Evolutionary conservation across 1,140 invertebrate species (phyloP), one percentile per base, ranked within the genome.

Genomic region (Scylla paramamosain): DNA sequence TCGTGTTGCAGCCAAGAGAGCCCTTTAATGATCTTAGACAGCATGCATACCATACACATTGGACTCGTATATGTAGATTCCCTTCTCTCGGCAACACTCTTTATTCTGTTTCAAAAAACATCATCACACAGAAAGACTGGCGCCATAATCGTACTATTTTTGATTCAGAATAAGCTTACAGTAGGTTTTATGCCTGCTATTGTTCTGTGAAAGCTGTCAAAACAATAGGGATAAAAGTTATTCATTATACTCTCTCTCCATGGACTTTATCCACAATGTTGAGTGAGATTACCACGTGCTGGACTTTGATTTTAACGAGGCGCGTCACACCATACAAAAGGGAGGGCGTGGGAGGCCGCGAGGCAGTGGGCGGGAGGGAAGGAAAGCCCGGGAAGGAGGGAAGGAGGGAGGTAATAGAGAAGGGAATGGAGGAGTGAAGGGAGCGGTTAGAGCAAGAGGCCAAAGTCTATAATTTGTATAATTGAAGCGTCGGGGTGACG

Each of bases 401-500:
- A n/a, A 77, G 67, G 20, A 77, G 25, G 16, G 25, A 77, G 67
- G 20, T 7, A 77, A n/a, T 7, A n/a, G n/a, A n/a, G 67, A 77
- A 77, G 67, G 67, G 67, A 77, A n/a, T 7, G 67, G 67, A 77
- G n/a, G n/a, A n/a, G 20, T 12, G 67, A n/a, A 77, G 67, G 67
- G 20, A n/a, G 67, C 4, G 67, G n/a, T n/a, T n/a, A n/a, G 67
- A n/a, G 67, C 67, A 77, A n/a, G 67, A 77, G 67, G 67, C 67
- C n/a, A 77, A 77, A n/a, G 67, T 77, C 20, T 77, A 77, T 77
- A 77, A 77, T 77, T n/a, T 77, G 67, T 77, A 77, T 77, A 77
- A 77, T 77, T 77, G 67, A 77, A 77, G 67, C 67, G 67, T 77
- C 67, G 67, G n/a, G 67, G 67, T 77, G 67, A 77, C 67, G 67